Conservation (phyloP, 2,888 invertebrate genomes). For the Epiblema foenella region DNA sequence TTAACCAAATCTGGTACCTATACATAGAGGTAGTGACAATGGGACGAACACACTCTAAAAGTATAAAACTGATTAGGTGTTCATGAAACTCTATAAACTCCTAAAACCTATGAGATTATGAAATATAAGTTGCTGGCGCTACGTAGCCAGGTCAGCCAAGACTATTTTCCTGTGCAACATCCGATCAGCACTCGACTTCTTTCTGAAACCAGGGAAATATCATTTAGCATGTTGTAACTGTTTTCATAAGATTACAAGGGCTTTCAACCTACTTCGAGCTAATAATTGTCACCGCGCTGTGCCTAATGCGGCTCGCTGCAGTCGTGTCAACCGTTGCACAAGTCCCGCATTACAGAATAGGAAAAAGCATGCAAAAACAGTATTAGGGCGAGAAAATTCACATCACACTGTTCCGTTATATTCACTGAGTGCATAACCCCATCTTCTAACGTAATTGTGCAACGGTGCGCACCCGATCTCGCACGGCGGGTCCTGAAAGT, state of each 20-base stretch:
- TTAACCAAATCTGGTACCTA: too few relatives aligned
- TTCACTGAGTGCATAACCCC: constrained; percentile 77
- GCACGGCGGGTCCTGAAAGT: constrained; percentile 83
- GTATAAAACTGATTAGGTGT: too few relatives aligned
- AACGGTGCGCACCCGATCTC: constrained; percentile 82
- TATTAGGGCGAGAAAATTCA: constrained; percentile 84
- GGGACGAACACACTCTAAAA: neutral
- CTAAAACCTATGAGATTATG: neutral
- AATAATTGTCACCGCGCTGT: constrained; percentile 34
- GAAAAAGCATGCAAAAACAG: constrained; percentile 76
- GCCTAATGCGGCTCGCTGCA: constrained; percentile 42
- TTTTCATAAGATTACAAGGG: constrained; percentile 18
- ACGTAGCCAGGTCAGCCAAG: too few relatives aligned
- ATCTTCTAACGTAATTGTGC: constrained; percentile 82
- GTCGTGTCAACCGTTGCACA: constrained; percentile 70
- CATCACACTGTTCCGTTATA: constrained; percentile 80
- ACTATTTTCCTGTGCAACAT: neutral
- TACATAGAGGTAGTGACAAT: too few relatives aligned
- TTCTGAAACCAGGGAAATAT: constrained; percentile 6
- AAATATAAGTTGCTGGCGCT: too few relatives aligned
- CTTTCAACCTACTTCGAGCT: constrained; percentile 27
- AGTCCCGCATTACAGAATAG: constrained; percentile 70
- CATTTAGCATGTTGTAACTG: constrained; percentile 5
- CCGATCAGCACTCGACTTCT: neutral
- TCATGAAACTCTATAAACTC: too few relatives aligned